Evolutionary conservation across 1,140 invertebrate genomes (phyloP), one percentile per base, ranked within the genome.

Genomic region (Parapsyche elsis): DNA sequence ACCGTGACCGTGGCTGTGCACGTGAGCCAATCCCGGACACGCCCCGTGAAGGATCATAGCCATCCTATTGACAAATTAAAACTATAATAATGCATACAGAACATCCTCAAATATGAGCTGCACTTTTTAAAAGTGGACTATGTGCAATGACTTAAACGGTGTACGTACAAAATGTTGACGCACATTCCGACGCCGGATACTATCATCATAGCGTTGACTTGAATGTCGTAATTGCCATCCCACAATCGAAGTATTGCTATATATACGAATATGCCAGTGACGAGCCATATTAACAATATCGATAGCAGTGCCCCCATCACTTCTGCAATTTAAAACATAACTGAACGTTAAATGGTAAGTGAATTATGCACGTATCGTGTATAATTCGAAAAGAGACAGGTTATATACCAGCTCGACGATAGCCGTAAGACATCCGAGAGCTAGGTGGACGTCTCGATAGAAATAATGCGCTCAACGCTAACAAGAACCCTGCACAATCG

Each of bases 261-360:
- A 85, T 95, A 94, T 71, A 96, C 92, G 83, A 98, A 92, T 70
- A 96, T 91, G 4, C 93, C 95, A 0, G 97, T 98, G 46, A 98
- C 89, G 53, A 97, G 91, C 96, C 96, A 98, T 84, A 98, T 94
- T 26, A 96, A 90, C 23, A 92, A 84, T 12, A 91, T 90, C 0
- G 90, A 91, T 76, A 91, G 85, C 87, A 93, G 88, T 24, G 92
- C 92, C 73, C 92, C 92, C 0, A 93, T 84, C 4, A 93, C 92
- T 88, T 93, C 92, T 90, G 89, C 76, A 83, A 86, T 19, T 12
- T 46, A 10, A 44, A 24, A 38, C 7, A 7, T 4, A 49, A 44
- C 57, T 73, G 64, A 71, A 71, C n/a, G 12, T 30, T 19, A 74
- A 26, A 10, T 7, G 49, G 16, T 38, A 14, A 38, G 53, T 49